Evolutionary conservation across 2,797 vertebrate genomes (phyloP).

Genomic region (Xenopus petersii): DNA sequence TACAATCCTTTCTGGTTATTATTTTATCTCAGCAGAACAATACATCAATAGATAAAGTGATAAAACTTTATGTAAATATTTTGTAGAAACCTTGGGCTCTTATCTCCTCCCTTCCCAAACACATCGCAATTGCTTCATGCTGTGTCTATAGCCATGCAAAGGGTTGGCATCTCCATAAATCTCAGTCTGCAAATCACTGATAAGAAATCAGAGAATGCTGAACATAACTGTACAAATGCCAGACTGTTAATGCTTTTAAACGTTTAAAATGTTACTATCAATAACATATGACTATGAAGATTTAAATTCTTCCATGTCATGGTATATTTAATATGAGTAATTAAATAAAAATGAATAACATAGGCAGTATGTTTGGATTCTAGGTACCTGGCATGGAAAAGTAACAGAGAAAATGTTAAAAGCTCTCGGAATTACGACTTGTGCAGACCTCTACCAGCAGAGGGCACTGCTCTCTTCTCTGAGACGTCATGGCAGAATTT

Average conservation of each 20-base stretch:
- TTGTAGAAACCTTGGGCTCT: too few species aligned
- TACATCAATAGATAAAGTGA: too few species aligned
- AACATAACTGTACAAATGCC: not conserved
- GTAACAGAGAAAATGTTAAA: constrained; percentile 96
- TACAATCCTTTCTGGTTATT: too few species aligned
- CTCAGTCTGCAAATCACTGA: not conserved
- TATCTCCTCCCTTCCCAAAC: too few species aligned
- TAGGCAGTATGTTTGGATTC: constrained; percentile 31
- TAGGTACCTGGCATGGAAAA: constrained; percentile 93
- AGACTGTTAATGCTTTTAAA: not conserved
- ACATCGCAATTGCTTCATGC: not conserved
- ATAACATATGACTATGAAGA: too few species aligned
- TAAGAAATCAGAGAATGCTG: constrained; percentile 3
- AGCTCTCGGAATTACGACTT: constrained; percentile 80
- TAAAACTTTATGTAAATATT: too few species aligned
- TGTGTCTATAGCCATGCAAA: not conserved
- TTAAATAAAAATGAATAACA: not conserved
- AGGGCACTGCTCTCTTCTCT: constrained; percentile 87
- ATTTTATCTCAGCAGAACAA: too few species aligned
- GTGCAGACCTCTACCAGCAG: constrained; percentile 85
- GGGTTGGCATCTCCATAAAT: constrained; percentile 7
- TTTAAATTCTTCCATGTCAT: too few species aligned
- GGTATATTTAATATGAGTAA: too few species aligned
- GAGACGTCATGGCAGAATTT: constrained; percentile 87
- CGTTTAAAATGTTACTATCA: too few species aligned